Percentiles rank a stretch among this genome's conserved stretches.
These are phyloP conservation scores for Micrasema longulum DNA, from an alignment of 1,140 invertebrate genomes.

Conservation along the genomic window DNA sequence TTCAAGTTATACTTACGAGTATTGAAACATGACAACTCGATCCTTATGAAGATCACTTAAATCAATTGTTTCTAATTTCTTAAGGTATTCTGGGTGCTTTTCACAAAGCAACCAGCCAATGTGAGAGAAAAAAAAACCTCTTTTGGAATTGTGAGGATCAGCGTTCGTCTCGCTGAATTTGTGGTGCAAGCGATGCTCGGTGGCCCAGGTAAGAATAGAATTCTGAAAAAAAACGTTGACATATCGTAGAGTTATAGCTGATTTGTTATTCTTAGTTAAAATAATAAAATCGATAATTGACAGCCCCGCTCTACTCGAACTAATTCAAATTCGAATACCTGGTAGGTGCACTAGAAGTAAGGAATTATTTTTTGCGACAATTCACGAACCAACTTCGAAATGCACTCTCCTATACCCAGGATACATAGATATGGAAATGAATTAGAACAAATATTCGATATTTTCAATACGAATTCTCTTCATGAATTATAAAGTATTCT, in stretches of 20 bases:
- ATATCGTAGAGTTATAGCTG: not conserved
- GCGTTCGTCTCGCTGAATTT: constrained; percentile 75
- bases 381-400: too few relatives aligned
- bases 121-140: constrained; percentile 90
- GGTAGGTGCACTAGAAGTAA: not conserved
- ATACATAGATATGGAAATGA: too few relatives aligned
- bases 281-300: too few relatives aligned
- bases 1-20: constrained; percentile 71
- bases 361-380: not conserved
- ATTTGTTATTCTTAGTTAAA: too few relatives aligned
- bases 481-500: not conserved
- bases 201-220: constrained; percentile 64
- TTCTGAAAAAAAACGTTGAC: constrained; percentile 57
- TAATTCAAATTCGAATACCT: too few relatives aligned
- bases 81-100: constrained; percentile 84
- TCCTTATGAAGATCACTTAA: constrained; percentile 80
- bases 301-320: too few relatives aligned
- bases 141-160: constrained; percentile 73
- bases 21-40: constrained; percentile 80
- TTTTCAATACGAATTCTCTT: too few relatives aligned
- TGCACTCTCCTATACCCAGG: too few relatives aligned
- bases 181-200: constrained; percentile 73
- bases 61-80: constrained; percentile 80
- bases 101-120: constrained; percentile 84
- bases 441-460: too few relatives aligned